phyloP scores from a whole-genome alignment of 2,797 vertebrate genomes.

The Taenioides sp. region DNA sequence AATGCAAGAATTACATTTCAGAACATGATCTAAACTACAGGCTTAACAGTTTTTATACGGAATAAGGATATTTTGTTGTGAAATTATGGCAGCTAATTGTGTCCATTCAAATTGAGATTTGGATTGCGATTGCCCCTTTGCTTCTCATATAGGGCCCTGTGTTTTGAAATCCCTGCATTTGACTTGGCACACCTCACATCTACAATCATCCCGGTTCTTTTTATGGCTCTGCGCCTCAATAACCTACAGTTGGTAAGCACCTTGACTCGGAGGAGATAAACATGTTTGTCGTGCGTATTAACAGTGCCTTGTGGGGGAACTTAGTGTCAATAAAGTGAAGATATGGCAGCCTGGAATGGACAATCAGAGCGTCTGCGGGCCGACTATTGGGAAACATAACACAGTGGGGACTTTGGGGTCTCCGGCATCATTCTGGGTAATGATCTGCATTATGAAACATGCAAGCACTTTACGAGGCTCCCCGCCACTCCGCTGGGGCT shows the following conservation, averaged over 20 bases:
- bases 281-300: constrained; percentile 61
- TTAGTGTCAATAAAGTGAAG: constrained; percentile 69
- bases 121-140: not conserved
- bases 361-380: constrained; percentile 68
- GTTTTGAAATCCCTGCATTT: constrained; percentile 56
- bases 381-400: constrained; percentile 69
- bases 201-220: constrained; percentile 63
- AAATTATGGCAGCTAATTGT: too few relatives aligned
- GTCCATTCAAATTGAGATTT: too few relatives aligned
- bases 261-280: constrained; percentile 58
- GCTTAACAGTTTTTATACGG: too few relatives aligned
- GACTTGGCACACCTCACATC: constrained; percentile 64
- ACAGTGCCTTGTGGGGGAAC: constrained; percentile 73
- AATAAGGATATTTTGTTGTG: too few relatives aligned
- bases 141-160: constrained; percentile 39
- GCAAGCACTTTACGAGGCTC: constrained; percentile 75
- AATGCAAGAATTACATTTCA: too few relatives aligned
- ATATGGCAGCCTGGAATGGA: constrained; percentile 64
- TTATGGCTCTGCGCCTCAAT: constrained; percentile 70
- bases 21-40: too few relatives aligned
- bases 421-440: constrained; percentile 74
- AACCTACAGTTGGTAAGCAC: constrained; percentile 63
- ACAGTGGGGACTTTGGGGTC: constrained; percentile 63
- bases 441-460: constrained; percentile 78
- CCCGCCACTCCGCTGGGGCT: constrained; percentile 49